phyloP scores from a whole-genome alignment of 2,113 vertebrate species.

The Oriolus oriolus region DNA sequence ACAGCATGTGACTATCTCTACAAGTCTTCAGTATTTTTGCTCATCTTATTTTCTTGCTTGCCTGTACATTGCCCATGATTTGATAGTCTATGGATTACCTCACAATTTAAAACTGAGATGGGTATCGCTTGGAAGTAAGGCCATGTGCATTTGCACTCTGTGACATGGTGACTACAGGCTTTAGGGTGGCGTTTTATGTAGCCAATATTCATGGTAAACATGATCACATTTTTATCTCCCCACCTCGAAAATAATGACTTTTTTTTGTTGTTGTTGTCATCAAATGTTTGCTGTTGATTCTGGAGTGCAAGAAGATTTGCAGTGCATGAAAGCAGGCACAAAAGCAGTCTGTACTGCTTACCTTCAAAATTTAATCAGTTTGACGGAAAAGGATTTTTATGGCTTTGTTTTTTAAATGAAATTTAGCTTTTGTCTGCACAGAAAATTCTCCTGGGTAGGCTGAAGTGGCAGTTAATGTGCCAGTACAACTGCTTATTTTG shows the following conservation, averaged over 20 bases:
- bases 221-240: not conserved
- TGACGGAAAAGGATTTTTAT: not conserved
- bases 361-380: not conserved
- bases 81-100: not conserved
- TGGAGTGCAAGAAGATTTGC: not conserved
- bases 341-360: not conserved
- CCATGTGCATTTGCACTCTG: not conserved
- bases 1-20: not conserved
- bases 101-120: not conserved
- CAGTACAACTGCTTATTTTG: not conserved
- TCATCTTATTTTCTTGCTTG: not conserved
- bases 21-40: not conserved
- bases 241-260: not conserved
- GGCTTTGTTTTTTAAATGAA: not conserved
- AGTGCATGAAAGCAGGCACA: not conserved
- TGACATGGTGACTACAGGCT: not conserved
- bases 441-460: not conserved
- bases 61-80: not conserved
- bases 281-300: not conserved
- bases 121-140: not conserved
- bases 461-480: not conserved
- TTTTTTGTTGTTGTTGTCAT: not conserved
- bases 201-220: not conserved
- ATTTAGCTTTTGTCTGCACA: not conserved
- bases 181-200: not conserved